phyloP scores from a whole-genome alignment of 2,113 vertebrate species.

The Macrotis lagotis region DNA sequence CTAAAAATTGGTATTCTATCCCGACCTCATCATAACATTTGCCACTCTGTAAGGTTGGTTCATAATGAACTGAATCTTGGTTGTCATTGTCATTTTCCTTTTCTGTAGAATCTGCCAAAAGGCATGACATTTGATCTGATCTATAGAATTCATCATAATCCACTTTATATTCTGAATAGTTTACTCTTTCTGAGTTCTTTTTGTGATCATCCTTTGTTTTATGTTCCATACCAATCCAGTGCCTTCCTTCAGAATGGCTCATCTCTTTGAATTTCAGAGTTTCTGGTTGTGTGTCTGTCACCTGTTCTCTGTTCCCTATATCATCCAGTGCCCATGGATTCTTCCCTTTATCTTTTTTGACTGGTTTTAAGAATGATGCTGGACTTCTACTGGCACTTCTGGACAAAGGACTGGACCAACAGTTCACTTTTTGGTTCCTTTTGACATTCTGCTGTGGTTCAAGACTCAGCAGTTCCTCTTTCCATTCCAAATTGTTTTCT shows the following conservation, averaged over 20 bases:
- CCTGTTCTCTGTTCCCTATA: slow-evolving; percentile 73
- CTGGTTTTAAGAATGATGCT: neutral
- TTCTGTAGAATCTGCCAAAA: slow-evolving; percentile 33
- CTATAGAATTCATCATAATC: slow-evolving; percentile 78
- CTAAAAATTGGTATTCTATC: neutral
- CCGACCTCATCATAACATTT: neutral
- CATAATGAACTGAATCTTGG: slow-evolving; percentile 35
- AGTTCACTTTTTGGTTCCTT: neutral
- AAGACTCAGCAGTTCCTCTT: neutral
- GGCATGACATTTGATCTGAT: slow-evolving; percentile 76
- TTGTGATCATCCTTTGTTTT: slow-evolving; percentile 66
- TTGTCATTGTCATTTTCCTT: neutral
- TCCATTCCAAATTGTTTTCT: neutral
- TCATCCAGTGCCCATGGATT: slow-evolving; percentile 51
- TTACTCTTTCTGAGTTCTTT: slow-evolving; percentile 72
- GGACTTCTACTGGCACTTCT: neutral
- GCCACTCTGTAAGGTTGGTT: slow-evolving; percentile 1
- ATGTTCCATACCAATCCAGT: slow-evolving; percentile 78
- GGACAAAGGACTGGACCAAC: neutral
- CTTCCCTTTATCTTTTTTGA: neutral
- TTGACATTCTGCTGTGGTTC: neutral
- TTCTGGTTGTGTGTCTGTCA: slow-evolving; percentile 73
- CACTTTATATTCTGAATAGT: slow-evolving; percentile 75
- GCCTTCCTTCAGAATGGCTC: slow-evolving; percentile 62
- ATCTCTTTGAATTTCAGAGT: slow-evolving; percentile 69